A percentile compares a stretch with the other conserved stretches of the same genome.
Conservation (phyloP, 1,140 invertebrate species). For the Ooceraea biroi region DNA sequence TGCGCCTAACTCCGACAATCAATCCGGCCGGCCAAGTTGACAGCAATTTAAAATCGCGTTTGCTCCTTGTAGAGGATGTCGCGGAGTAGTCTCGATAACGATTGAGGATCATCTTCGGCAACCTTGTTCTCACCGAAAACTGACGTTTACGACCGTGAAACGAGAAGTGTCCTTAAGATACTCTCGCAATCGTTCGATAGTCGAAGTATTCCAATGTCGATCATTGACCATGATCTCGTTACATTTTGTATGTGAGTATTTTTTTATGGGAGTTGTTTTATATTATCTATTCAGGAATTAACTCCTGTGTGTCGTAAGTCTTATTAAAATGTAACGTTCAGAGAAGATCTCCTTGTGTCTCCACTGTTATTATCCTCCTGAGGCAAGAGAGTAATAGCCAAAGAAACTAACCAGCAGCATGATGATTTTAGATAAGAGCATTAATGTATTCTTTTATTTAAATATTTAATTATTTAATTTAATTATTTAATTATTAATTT, state of each 20-base stretch:
- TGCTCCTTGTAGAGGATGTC: constrained; percentile 55
- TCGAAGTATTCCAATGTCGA: neutral
- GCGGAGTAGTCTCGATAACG: constrained; percentile 7
- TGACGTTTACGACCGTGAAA: neutral
- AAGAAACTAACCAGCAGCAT: neutral
- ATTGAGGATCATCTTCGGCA: constrained; percentile 32
- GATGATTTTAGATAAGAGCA: no score
- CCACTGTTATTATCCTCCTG: no score
- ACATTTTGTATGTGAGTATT: no score
- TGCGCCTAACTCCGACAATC: constrained; percentile 82
- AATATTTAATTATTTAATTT: constrained; percentile 65
- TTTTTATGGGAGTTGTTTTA: no score
- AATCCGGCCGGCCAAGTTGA: constrained; percentile 85
- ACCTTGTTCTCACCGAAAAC: neutral
- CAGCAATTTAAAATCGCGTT: constrained; percentile 82
- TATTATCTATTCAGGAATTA: neutral
- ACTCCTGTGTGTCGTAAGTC: no score
- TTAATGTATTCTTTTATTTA: no score
- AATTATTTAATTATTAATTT: neutral
- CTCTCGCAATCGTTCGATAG: constrained; percentile 19
- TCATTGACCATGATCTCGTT: neutral
- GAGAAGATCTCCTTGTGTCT: no score
- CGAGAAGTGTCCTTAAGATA: constrained; percentile 20
- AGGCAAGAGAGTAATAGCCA: no score
- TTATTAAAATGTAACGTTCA: no score